phyloP scores from a whole-genome alignment of 64 coral and sea anemone genomes.

The Montipora efflorescens region DNA sequence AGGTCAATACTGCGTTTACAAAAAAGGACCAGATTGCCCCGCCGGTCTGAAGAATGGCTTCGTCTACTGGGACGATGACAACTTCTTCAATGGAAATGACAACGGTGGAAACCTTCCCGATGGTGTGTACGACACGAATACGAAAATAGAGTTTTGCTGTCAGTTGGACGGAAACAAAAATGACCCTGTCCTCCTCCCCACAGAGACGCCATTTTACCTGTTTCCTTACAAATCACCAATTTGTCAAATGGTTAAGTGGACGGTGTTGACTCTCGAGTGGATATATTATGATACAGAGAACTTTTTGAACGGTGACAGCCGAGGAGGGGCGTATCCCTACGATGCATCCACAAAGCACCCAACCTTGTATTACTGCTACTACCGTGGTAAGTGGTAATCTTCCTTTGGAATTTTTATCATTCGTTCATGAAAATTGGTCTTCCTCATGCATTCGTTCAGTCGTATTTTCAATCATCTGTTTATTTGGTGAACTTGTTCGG shows the following conservation, averaged over 20 bases:
- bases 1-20: conserved; percentile 79
- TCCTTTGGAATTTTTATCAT: too few relatives aligned
- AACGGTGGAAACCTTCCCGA: conserved; percentile 5
- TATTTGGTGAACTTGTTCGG: too few relatives aligned
- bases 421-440: too few relatives aligned
- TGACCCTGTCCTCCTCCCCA: conserved; percentile 19
- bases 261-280: conserved; percentile 32
- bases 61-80: conserved; percentile 63
- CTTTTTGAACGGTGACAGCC: neutral
- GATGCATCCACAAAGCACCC: neutral
- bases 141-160: conserved; percentile 51
- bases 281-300: conserved; percentile 41
- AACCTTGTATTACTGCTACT: conserved; percentile 56
- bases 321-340: neutral
- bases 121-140: conserved; percentile 30
- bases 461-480: too few relatives aligned
- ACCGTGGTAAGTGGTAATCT: conserved; percentile 22
- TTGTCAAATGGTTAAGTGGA: conserved; percentile 29
- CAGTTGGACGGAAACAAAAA: conserved; percentile 29
- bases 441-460: too few relatives aligned
- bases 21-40: conserved; percentile 6
- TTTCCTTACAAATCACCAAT: conserved; percentile 8
- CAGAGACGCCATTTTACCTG: conserved; percentile 22
- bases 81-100: neutral
- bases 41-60: neutral